Conservation (phyloP, 2,113 vertebrate genomes). For the Platysteira castanea region DNA sequence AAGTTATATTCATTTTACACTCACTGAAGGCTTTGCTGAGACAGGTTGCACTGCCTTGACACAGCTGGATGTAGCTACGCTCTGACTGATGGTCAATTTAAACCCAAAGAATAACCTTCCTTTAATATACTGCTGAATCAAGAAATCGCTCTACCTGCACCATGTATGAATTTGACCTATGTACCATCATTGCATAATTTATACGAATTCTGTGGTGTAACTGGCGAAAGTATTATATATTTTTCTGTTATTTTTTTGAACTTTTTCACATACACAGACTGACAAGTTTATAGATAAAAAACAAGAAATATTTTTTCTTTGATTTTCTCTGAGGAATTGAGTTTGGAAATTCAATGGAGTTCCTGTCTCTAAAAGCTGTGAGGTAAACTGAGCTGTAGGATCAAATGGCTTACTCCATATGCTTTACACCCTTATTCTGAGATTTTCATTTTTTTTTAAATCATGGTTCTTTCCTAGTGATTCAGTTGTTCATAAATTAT, state of each 20-base stretch:
- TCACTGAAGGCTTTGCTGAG: slow-evolving; percentile 41
- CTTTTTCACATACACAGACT: neutral
- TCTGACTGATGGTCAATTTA: slow-evolving; percentile 43
- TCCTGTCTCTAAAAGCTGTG: neutral
- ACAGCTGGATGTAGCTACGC: neutral
- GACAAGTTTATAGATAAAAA: neutral
- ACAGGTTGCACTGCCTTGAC: slow-evolving; percentile 54
- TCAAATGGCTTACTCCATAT: neutral
- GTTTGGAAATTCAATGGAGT: neutral
- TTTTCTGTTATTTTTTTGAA: neutral
- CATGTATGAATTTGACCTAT: neutral
- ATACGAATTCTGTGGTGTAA: neutral
- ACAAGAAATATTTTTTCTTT: neutral
- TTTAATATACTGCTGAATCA: slow-evolving; percentile 51
- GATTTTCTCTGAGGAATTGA: neutral
- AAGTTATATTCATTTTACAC: slow-evolving; percentile 38
- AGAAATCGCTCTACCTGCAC: neutral
- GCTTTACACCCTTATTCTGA: neutral
- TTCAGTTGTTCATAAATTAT: neutral
- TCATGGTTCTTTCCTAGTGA: neutral
- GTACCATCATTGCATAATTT: neutral
- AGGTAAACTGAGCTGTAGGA: neutral
- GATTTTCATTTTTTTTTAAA: neutral
- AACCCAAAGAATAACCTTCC: slow-evolving; percentile 29
- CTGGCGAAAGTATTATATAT: neutral